These are phyloP conservation scores for Euzophera pinguis DNA, from an alignment of 2,888 invertebrate genomes.

Conservation along the genomic window DNA sequence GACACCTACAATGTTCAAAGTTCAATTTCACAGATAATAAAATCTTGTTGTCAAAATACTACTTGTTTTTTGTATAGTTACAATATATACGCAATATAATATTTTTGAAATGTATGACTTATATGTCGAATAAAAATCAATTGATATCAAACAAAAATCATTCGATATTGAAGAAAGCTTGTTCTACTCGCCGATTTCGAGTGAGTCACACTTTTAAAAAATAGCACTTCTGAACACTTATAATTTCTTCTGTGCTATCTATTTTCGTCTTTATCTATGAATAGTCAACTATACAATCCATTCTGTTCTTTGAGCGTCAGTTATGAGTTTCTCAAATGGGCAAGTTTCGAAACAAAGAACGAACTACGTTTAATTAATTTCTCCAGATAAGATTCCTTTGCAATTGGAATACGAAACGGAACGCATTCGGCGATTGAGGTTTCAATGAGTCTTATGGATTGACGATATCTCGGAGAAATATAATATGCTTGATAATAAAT, in stretches of 20 bases:
- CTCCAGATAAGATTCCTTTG: constrained; percentile 6
- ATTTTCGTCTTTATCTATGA: background rate
- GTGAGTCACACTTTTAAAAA: too few relatives aligned
- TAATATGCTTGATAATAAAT: too few relatives aligned
- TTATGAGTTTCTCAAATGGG: constrained; percentile 3
- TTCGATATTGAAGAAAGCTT: too few relatives aligned
- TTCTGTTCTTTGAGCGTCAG: background rate
- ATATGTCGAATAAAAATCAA: too few relatives aligned
- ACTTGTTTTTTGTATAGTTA: too few relatives aligned
- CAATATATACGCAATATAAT: too few relatives aligned
- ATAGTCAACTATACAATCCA: background rate
- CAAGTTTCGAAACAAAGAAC: constrained; percentile 11
- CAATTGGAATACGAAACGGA: background rate
- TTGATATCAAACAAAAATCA: too few relatives aligned
- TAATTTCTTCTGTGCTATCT: background rate
- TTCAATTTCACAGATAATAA: too few relatives aligned
- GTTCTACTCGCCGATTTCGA: too few relatives aligned
- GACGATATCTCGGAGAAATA: background rate
- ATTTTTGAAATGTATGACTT: too few relatives aligned
- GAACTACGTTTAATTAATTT: constrained; percentile 13
- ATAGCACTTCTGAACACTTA: too few relatives aligned
- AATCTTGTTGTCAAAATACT: too few relatives aligned
- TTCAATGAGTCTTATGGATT: background rate
- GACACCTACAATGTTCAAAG: background rate
- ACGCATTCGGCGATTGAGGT: background rate